phyloP scores from a whole-genome alignment of 2,888 invertebrate genomes.

The Leistus spinibarbis region DNA sequence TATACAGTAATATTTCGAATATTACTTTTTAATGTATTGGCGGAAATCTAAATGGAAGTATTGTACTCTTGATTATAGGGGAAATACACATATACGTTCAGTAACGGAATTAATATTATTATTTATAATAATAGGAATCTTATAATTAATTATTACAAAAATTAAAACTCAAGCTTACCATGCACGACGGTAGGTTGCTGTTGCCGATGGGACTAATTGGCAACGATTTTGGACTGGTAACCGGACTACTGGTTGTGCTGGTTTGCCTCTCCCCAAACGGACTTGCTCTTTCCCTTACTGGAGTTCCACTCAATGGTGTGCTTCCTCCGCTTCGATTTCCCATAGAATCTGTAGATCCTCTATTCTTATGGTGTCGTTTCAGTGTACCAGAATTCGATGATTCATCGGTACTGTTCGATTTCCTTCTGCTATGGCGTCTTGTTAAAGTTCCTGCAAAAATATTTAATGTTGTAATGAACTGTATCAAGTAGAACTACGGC shows the following conservation, averaged over 20 bases:
- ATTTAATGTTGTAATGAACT: neutral
- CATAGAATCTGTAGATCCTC: constrained; percentile 60
- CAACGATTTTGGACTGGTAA: constrained; percentile 40
- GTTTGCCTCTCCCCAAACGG: constrained; percentile 56
- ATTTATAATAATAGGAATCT: no score
- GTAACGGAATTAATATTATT: no score
- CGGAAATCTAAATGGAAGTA: no score
- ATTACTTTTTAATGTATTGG: no score
- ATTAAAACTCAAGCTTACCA: constrained; percentile 48
- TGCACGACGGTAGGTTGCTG: constrained; percentile 53
- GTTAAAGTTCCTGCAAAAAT: constrained; percentile 54
- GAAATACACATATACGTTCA: no score
- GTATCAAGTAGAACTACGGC: neutral
- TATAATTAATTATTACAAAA: neutral
- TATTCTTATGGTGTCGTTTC: constrained; percentile 66
- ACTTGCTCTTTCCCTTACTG: constrained; percentile 59
- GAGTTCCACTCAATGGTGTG: constrained; percentile 60
- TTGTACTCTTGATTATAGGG: no score
- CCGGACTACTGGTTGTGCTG: constrained; percentile 50
- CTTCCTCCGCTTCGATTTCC: constrained; percentile 59
- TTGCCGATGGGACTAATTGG: constrained; percentile 15
- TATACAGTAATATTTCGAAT: neutral
- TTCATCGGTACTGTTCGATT: constrained; percentile 55
- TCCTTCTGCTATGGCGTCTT: constrained; percentile 61
- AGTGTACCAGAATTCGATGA: constrained; percentile 58